A percentile compares a stretch with the other conserved stretches of the same genome.
phyloP scores from a whole-genome alignment of 2,113 vertebrate genomes.

The Pseudopodoces humilis region DNA sequence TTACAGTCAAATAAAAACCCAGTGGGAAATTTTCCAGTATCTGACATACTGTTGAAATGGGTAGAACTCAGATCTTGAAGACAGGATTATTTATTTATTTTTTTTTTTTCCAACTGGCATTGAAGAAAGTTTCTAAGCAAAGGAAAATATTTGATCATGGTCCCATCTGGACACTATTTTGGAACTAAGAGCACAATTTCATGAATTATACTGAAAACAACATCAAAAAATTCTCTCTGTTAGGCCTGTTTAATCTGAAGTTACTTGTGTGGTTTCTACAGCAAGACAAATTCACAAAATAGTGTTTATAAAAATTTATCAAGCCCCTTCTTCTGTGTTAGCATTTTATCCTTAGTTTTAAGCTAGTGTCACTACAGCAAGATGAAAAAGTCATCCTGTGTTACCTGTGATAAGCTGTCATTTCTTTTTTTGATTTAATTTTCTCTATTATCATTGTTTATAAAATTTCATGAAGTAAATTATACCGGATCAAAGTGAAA shows the following conservation, averaged over 20 bases:
- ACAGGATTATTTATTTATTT: not conserved
- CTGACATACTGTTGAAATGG: not conserved
- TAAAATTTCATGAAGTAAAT: not conserved
- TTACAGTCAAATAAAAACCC: not conserved
- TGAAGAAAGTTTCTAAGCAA: not conserved
- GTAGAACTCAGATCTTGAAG: not conserved
- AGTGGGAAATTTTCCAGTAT: not conserved
- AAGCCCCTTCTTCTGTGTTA: not conserved
- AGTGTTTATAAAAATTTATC: not conserved
- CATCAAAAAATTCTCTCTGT: accelerated
- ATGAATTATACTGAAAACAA: not conserved
- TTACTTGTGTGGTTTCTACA: not conserved
- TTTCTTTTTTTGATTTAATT: not conserved
- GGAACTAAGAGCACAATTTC: not conserved
- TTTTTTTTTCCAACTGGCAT: not conserved
- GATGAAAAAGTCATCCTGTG: not conserved
- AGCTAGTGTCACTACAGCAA: not conserved
- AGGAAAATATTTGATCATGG: not conserved
- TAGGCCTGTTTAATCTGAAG: not conserved
- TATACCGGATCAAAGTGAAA: not conserved
- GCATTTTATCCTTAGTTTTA: not conserved
- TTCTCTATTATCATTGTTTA: not conserved
- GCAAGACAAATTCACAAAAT: not conserved
- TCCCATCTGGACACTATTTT: not conserved
- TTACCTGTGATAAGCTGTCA: not conserved